phyloP scores from a whole-genome alignment of 2,888 invertebrate genomes.

The Temnothorax unifasciatus region DNA sequence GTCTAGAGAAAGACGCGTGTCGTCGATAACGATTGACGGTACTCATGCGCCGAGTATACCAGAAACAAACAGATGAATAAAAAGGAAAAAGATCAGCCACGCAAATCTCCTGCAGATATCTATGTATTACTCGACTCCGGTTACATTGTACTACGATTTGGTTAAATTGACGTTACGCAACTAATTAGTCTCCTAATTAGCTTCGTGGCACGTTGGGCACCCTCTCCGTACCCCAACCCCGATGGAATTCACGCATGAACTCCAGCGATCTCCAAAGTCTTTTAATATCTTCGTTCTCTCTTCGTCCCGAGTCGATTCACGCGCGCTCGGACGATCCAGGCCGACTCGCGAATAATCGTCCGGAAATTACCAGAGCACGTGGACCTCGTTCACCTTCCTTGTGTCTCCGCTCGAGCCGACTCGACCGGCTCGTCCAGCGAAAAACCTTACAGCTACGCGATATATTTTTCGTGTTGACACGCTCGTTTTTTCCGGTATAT shows the following conservation, averaged over 20 bases:
- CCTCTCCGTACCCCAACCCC: constrained; percentile 35
- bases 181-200: constrained; percentile 76
- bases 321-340: neutral
- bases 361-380: neutral
- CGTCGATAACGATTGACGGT: neutral
- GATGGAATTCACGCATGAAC: constrained; percentile 7
- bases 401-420: neutral
- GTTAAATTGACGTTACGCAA: constrained; percentile 79
- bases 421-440: neutral
- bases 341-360: neutral
- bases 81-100: constrained; percentile 67
- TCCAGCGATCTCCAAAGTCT: neutral
- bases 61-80: constrained; percentile 27
- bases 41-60: neutral
- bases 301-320: neutral
- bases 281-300: neutral
- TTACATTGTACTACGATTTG: constrained; percentile 84
- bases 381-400: neutral
- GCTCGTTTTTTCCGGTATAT: neutral
- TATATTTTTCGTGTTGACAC: neutral
- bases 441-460: constrained; percentile 1
- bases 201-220: constrained; percentile 77
- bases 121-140: constrained; percentile 76
- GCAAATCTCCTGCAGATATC: constrained; percentile 58
- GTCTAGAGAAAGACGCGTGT: neutral